Base-by-base conservation (phyloP, 2,888 invertebrate species). In the Barypeithes pellucidus region DNA sequence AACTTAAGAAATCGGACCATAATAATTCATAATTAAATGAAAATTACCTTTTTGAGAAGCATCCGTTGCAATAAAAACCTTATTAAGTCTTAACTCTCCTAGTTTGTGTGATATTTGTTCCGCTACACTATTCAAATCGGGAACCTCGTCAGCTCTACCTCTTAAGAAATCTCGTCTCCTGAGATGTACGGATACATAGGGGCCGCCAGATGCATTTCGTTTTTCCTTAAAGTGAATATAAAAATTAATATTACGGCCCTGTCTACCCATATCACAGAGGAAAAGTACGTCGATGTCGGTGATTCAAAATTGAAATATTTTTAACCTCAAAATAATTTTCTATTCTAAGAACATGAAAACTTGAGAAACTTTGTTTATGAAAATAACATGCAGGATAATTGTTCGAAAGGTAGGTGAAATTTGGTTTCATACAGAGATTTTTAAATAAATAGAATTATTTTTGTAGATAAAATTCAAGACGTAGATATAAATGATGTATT, bases 1-100 rank as follows among this genome's bases (percentile, higher is more conserved):
- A n/a, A n/a, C n/a, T n/a, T n/a, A n/a, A n/a, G n/a, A n/a, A n/a
- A n/a, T n/a, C n/a, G n/a, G n/a, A n/a, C n/a, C n/a, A n/a, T n/a
- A n/a, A n/a, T n/a, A n/a, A n/a, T n/a, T n/a, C n/a, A n/a, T n/a
- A n/a, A n/a, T n/a, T n/a, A 39, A 39, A 73, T 14, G 62, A 45
- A 43, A 73, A 20, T 68, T 76, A 81, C 90, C 91, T 76, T 88
- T 83, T 12, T 88, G 81, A 0, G 90, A 87, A 12, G 95, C 93
- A 88, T 98, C 98, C 0, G 96, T 94, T 0, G 98, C 94, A 60
- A 99, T 86, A 84, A 95, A 98, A 11, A 97, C 87, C 57, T 88
- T 88, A 0, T 85, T 84, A 18, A 95, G 81, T 18, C 89, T 84
- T 8, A 91, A 84, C 52, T 89, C 87, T 52, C 89, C 85, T 47